phyloP scores from a whole-genome alignment of 2,888 invertebrate species.

The Pristionchus fissidentatus region DNA sequence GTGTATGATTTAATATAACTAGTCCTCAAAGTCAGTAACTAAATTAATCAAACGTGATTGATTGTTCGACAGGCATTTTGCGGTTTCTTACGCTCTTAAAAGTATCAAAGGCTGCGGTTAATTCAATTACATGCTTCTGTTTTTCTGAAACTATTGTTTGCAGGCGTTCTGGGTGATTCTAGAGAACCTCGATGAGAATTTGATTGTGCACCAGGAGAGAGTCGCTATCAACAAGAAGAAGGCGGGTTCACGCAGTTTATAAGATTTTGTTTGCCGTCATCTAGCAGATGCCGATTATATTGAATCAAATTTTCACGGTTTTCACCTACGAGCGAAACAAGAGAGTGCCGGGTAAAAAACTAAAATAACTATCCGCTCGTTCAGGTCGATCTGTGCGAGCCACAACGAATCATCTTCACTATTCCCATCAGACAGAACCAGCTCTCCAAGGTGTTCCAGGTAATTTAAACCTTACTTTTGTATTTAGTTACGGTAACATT shows the following conservation, averaged over 20 bases:
- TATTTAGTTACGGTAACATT: not conserved
- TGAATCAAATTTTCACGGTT: not conserved
- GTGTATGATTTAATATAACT: too few species aligned
- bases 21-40: too few species aligned
- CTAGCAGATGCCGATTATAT: not conserved
- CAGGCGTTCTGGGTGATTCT: conserved; percentile 98
- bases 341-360: not conserved
- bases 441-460: conserved; percentile 90
- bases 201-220: conserved; percentile 95
- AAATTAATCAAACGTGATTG: too few species aligned
- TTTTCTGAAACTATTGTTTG: not conserved
- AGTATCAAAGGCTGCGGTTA: too few species aligned
- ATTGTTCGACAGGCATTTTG: not conserved
- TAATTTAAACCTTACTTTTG: conserved; percentile 23
- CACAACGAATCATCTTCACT: conserved; percentile 91
- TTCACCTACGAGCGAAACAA: not conserved
- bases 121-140: too few species aligned
- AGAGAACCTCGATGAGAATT: conserved; percentile 93
- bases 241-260: conserved; percentile 77
- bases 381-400: conserved; percentile 84
- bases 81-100: too few species aligned
- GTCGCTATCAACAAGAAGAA: conserved; percentile 88
- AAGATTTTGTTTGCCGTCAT: not conserved
- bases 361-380: conserved; percentile 38
- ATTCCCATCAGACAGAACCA: conserved; percentile 91